Conservation (phyloP, 2,888 invertebrate species). For the Trichacis sp. region DNA sequence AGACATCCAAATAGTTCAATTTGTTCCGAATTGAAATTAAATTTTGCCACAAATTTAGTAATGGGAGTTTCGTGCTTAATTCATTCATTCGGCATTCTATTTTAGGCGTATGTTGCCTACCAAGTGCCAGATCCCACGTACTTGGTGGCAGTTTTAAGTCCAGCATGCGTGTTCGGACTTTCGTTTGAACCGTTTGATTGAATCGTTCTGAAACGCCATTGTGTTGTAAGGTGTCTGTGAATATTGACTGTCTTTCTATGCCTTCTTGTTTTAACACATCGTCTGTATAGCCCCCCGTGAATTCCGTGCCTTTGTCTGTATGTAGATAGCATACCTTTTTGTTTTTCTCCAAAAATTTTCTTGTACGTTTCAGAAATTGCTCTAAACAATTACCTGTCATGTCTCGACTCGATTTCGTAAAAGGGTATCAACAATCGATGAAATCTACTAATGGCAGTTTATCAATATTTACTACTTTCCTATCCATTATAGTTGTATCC, state of each 20-base stretch:
- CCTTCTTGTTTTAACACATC: slow-evolving; percentile 12
- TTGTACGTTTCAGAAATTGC: slow-evolving; percentile 26
- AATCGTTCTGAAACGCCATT: slow-evolving; percentile 37
- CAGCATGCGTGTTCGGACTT: slow-evolving; percentile 21
- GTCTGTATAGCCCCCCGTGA: slow-evolving; percentile 17
- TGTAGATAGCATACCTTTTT: slow-evolving; percentile 39
- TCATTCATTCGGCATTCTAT: slow-evolving; percentile 36
- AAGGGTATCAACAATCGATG: too few species aligned
- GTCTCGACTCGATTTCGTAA: slow-evolving; percentile 32
- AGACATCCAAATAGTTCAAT: slow-evolving; percentile 30
- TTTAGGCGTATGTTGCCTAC: slow-evolving; percentile 42
- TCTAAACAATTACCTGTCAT: slow-evolving; percentile 34
- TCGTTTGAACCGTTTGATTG: slow-evolving; percentile 32
- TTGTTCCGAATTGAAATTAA: slow-evolving; percentile 19
- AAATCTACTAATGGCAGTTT: neutral
- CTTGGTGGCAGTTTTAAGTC: slow-evolving; percentile 30
- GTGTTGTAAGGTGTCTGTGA: slow-evolving; percentile 33
- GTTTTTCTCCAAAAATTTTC: slow-evolving; percentile 28
- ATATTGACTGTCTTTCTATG: slow-evolving; percentile 11
- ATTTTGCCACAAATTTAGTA: slow-evolving; percentile 13
- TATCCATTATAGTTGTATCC: too few species aligned
- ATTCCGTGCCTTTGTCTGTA: slow-evolving; percentile 33
- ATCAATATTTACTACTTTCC: slow-evolving; percentile 1
- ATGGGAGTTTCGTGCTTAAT: slow-evolving; percentile 19
- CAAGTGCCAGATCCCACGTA: slow-evolving; percentile 43